Conservation (phyloP, 2,888 invertebrate genomes). For the Automeris io region DNA sequence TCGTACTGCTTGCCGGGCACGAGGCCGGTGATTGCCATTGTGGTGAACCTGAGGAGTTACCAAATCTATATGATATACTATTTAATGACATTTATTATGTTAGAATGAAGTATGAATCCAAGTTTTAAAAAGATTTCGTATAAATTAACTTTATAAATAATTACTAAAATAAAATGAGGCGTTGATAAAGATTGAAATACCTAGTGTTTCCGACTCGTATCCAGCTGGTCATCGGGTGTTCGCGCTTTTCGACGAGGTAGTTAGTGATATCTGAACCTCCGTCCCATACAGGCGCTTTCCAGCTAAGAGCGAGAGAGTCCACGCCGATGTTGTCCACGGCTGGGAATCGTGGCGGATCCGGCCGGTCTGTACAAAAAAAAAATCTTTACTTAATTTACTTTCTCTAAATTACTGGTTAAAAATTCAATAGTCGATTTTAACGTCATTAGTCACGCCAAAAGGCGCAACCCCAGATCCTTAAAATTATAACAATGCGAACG, state of each 20-base stretch:
- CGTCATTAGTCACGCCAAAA: too few relatives aligned
- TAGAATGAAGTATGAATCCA: too few relatives aligned
- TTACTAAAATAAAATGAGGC: too few relatives aligned
- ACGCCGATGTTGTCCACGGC: conserved; percentile 91
- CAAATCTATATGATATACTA: too few relatives aligned
- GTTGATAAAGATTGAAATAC: conserved; percentile 24
- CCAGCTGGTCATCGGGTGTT: conserved; percentile 97
- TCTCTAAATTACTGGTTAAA: too few relatives aligned
- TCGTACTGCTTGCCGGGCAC: conserved; percentile 96
- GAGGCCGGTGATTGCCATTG: conserved; percentile 93
- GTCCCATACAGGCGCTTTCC: conserved; percentile 98
- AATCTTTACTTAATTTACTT: too few relatives aligned
- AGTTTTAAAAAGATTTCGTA: too few relatives aligned
- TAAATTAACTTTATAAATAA: too few relatives aligned
- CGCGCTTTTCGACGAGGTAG: conserved; percentile 96
- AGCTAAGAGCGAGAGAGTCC: conserved; percentile 94
- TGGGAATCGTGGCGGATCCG: conserved; percentile 97
- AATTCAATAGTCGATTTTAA: too few relatives aligned
- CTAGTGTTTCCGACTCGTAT: conserved; percentile 95
- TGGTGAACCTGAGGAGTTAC: conserved; percentile 81
- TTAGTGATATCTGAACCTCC: conserved; percentile 98
- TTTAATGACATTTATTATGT: too few relatives aligned
- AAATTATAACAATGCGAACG: too few relatives aligned
- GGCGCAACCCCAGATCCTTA: too few relatives aligned
- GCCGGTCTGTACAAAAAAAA: conserved; percentile 82